phyloP scores from a whole-genome alignment of 2,113 vertebrate species.

The Prionailurus bengalensis region DNA sequence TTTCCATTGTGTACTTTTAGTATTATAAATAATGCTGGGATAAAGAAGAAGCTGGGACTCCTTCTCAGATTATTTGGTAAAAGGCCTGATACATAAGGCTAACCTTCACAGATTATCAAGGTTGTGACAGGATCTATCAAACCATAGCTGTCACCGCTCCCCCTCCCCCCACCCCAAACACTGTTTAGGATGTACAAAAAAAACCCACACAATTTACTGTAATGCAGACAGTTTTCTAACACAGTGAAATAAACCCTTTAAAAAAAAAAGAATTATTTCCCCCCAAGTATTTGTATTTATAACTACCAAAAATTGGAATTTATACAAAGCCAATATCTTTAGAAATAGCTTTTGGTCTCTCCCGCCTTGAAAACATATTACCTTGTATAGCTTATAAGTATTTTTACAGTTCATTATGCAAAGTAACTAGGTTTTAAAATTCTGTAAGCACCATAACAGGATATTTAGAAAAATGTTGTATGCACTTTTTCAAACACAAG shows the following conservation, averaged over 20 bases:
- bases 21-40: background rate
- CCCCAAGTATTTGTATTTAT: conserved; percentile 37
- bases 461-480: conserved; percentile 61
- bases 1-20: background rate
- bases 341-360: conserved; percentile 40
- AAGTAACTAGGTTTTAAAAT: conserved; percentile 69
- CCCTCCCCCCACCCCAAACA: fast-evolving
- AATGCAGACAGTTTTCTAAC: background rate
- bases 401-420: conserved; percentile 68
- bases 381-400: background rate
- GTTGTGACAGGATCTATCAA: background rate
- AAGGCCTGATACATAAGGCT: background rate
- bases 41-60: background rate
- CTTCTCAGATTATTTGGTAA: background rate
- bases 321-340: conserved; percentile 50
- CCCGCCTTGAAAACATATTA: conserved; percentile 52
- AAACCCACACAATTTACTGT: background rate
- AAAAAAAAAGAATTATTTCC: background rate
- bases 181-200: background rate
- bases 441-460: conserved; percentile 10
- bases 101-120: background rate
- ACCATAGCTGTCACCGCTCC: fast-evolving
- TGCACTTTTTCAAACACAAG: conserved; percentile 36
- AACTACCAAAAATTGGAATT: conserved; percentile 44
- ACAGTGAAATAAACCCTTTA: background rate